These are phyloP conservation scores for Plagodis dolabraria DNA, from an alignment of 2,888 invertebrate genomes.

Conservation along the genomic window DNA sequence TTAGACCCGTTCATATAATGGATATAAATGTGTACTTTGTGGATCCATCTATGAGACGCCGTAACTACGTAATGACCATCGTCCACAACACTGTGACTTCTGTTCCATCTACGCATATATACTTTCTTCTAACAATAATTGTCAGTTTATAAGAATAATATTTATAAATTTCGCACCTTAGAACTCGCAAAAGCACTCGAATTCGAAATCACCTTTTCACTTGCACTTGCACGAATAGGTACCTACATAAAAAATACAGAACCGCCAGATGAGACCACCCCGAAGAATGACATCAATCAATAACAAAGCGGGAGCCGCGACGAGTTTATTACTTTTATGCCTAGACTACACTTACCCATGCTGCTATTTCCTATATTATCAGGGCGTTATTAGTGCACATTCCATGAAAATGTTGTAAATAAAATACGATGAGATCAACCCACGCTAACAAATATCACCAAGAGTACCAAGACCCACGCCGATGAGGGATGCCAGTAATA, in stretches of 20 bases:
- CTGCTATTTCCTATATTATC: constrained; percentile 41
- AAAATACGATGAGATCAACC: constrained; percentile 58
- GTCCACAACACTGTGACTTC: constrained; percentile 23
- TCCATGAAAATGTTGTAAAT: constrained; percentile 40
- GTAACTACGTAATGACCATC: constrained; percentile 28
- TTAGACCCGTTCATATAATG: no score
- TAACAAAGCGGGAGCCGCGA: constrained; percentile 55
- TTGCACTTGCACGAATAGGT: constrained; percentile 53
- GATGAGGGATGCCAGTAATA: constrained; percentile 66
- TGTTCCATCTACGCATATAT: neutral
- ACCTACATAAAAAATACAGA: constrained; percentile 50
- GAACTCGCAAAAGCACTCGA: constrained; percentile 36
- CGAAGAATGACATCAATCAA: constrained; percentile 68
- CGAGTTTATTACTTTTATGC: constrained; percentile 27
- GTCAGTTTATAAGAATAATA: no score
- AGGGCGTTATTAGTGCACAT: constrained; percentile 42
- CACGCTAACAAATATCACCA: constrained; percentile 75
- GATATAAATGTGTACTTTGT: no score
- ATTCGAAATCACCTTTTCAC: constrained; percentile 29
- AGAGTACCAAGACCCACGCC: constrained; percentile 75
- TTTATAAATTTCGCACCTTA: constrained; percentile 23
- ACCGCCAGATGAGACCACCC: constrained; percentile 57
- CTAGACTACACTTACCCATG: constrained; percentile 60
- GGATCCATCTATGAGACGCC: constrained; percentile 2
- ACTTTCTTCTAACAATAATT: neutral